Evolutionary conservation across 2,797 vertebrate species (phyloP), one percentile per base, ranked within the genome.

Genomic region (Ctenochaetus hawaiiensis): DNA sequence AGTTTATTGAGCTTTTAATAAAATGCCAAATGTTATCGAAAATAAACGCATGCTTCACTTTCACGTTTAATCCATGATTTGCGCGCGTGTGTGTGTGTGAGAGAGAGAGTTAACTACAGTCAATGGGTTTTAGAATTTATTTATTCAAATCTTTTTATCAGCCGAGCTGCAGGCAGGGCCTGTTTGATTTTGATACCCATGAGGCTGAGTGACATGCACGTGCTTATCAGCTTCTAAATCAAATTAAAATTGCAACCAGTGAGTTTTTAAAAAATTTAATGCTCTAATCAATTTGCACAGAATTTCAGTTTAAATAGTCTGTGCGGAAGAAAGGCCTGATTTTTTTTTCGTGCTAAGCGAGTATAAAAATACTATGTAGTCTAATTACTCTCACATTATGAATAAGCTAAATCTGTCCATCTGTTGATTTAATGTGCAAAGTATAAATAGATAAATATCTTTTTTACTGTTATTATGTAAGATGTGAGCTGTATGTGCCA

Each of bases 71-170:
- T 71, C 67, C 37, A 0, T 8, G 47, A 16, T 45, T n/a, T n/a
- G n/a, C n/a, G n/a, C n/a, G n/a, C n/a, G n/a, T n/a, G n/a, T n/a
- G n/a, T n/a, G 0, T 34, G 30, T 34, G 30, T 34, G 30, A 72
- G 5, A 26, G 70, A 4, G 18, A n/a, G 57, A 54, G 63, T 71
- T 18, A 57, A 22, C 1, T n/a, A 57, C 61, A 56, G 53, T 26
- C 39, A 44, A 1, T 8, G 49, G 37, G 2, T 43, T 26, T 80
- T 69, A 51, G 3, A 63, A 81, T 87, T 48, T 77, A 90, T 87
- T 75, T 86, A 93, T 93, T 92, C 89, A 86, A 90, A 92, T 91
- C 83, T 65, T 78, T 93, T 92, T 92, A 93, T 94, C 91, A 88
- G 88, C 10, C 65, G 53, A 34, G 72, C 66, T 80, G 84, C 88